Evolutionary conservation across 2,797 vertebrate species (phyloP), one percentile per base, ranked within the genome.

Genomic region (Chloroceryle inda): DNA sequence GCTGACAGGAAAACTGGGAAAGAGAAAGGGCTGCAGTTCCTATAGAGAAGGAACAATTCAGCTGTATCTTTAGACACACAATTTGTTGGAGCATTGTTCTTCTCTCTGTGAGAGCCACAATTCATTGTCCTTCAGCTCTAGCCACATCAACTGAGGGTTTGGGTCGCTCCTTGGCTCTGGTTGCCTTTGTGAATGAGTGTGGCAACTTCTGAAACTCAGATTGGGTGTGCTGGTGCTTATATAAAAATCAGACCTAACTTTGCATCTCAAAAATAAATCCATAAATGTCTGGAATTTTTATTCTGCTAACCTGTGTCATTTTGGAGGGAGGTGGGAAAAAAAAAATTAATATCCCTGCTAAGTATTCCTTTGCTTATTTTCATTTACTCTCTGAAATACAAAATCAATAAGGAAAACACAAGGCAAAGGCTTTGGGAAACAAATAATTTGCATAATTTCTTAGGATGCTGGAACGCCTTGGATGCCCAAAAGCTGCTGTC

Each of bases 151-250:
- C 26, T 86, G 42, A 26, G 84, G 35, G 10, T 69, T 53, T 84
- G 40, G 8, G 21, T 78, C 42, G 31, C n/a, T 81, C 40, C 21
- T 64, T 1, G 0, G 29, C 44, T 83, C 45, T 33, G 16, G 16
- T 45, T 58, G n/a, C 18, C 5, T 50, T 62, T 73, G 38, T 40
- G 63, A 68, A 50, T 31, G 38, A 87, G 29, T 16, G 40, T 88
- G 62, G 44, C 81, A 84, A 77, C 29, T 55, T 74, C 29, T 52
- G 53, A 71, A 84, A 75, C 10, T 83, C 23, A 19, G 17, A 77
- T 12, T 0, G 0, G 10, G 2, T 52, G 16, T 68, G 27, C 38
- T 61, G 15, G 10, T 53, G 20, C 17, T 61, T 55, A 33, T 38
- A 26, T 45, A 55, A 76, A 76, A 47, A 73, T 33, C 37, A 58